phyloP scores from a whole-genome alignment of 2,888 invertebrate species.

The Ophioninae sp. region DNA sequence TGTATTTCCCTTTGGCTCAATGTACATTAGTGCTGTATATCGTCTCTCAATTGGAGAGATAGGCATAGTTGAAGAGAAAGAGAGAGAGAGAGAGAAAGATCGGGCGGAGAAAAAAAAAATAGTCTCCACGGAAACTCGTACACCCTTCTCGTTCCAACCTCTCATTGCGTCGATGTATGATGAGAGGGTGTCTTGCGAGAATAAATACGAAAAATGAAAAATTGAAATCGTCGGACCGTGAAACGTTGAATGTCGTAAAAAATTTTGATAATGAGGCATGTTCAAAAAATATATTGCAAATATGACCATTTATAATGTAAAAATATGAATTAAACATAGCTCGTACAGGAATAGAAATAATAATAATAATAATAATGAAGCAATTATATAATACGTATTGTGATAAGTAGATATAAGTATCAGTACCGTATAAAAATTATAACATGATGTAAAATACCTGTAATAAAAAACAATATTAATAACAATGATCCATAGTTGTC shows the following conservation, averaged over 20 bases:
- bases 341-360: too few species aligned
- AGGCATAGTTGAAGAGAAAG: too few species aligned
- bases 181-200: slow-evolving; percentile 52
- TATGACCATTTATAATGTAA: not conserved
- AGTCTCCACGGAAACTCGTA: slow-evolving; percentile 50
- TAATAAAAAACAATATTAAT: too few species aligned
- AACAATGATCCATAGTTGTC: too few species aligned
- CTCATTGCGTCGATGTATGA: slow-evolving; percentile 28
- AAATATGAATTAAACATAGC: too few species aligned
- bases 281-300: not conserved
- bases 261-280: slow-evolving; percentile 3
- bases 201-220: slow-evolving; percentile 46
- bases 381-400: too few species aligned
- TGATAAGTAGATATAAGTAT: too few species aligned
- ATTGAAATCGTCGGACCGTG: slow-evolving; percentile 26
- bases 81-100: slow-evolving; percentile 9
- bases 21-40: slow-evolving; percentile 42
- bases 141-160: slow-evolving; percentile 23
- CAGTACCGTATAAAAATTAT: too few species aligned
- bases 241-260: not conserved
- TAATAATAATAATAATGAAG: too few species aligned
- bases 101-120: slow-evolving; percentile 15
- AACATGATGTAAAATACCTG: too few species aligned
- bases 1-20: slow-evolving; percentile 55
- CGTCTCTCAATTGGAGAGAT: slow-evolving; percentile 43